Base-by-base conservation (phyloP, 1,140 invertebrate species). In the Hylyphantes graminicola region DNA sequence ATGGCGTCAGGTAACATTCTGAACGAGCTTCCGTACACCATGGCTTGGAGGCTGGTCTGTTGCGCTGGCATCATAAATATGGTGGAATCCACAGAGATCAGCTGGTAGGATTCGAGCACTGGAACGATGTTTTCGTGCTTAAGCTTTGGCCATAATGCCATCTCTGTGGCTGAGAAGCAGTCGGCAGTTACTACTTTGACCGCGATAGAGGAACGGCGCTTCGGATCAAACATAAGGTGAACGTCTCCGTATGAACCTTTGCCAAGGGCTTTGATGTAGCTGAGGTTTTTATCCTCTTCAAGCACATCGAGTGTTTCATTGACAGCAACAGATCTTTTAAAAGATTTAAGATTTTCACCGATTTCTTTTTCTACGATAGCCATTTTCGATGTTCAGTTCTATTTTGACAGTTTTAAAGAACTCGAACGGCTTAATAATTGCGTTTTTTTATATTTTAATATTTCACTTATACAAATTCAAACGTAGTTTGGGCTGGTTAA, bases 211-310 rank as follows among this genome's bases (percentile, higher is more conserved):
- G 12, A 48, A 7, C 74, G 19, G 35, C 80, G 35, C 0, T 65
- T 17, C n/a, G 59, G 59, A 55, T 82, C 80, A 48, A 54, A 73
- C 72, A 82, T 74, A 17, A 21, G 19, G 50, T 48, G 75, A 0
- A 82, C 80, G 35, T 65, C 72, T 11, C 80, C 80, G n/a, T 82
- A 82, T 11, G 80, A 74, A 15, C 80, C 80, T 63, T 54, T 15
- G n/a, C 80, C 80, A 17, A 82, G 80, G n/a, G 65, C 12, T 15
- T 54, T 48, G 8, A 74, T 15, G 17, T 21, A 17, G 0, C 48
- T 10, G 19, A n/a, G 74, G 7, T 74, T 13, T 9, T 82, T 74
- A 48, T 74, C 72, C 8, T 13, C 57, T 65, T 73, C 53, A 7
- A 82, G 57, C 48, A 74, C 74, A 21, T 65, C 51, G 6, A 82